These are phyloP conservation scores for Hypotaenidia okinawae DNA, from an alignment of 2,797 vertebrate genomes.

Conservation along the genomic window DNA sequence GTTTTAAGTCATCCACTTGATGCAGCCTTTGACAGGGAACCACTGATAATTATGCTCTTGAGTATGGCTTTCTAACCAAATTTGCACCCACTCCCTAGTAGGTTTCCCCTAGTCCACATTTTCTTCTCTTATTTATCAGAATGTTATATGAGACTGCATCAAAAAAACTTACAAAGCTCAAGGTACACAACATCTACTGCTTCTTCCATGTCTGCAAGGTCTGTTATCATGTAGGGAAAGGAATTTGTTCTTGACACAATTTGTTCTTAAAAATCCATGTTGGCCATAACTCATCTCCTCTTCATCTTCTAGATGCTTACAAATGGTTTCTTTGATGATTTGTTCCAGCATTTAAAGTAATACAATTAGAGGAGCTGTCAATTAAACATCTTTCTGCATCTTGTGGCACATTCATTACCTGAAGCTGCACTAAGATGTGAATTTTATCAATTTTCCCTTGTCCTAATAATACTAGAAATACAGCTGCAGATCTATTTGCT, in stretches of 20 bases:
- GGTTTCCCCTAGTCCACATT: neutral
- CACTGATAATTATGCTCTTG: neutral
- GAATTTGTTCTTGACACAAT: conserved; percentile 15
- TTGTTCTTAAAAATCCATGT: conserved; percentile 25
- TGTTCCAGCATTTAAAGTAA: conserved; percentile 5
- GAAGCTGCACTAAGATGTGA: neutral
- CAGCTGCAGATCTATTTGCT: neutral
- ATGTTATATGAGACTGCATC: neutral
- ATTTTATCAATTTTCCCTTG: neutral
- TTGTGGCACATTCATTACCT: neutral
- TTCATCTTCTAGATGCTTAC: conserved; percentile 2
- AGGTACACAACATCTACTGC: neutral
- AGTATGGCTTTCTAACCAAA: neutral
- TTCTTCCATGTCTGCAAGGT: neutral
- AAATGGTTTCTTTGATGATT: conserved; percentile 30
- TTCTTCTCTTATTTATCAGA: conserved; percentile 28
- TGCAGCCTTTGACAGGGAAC: neutral
- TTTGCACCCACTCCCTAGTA: neutral
- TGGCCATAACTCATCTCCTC: neutral
- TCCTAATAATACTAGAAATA: neutral
- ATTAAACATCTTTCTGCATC: neutral
- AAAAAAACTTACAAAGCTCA: neutral
- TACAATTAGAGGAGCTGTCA: neutral
- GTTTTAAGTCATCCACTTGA: neutral
- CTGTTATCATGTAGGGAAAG: neutral